Conservation (phyloP, 1,140 invertebrate species). For the Dendroctonus ponderosae region DNA sequence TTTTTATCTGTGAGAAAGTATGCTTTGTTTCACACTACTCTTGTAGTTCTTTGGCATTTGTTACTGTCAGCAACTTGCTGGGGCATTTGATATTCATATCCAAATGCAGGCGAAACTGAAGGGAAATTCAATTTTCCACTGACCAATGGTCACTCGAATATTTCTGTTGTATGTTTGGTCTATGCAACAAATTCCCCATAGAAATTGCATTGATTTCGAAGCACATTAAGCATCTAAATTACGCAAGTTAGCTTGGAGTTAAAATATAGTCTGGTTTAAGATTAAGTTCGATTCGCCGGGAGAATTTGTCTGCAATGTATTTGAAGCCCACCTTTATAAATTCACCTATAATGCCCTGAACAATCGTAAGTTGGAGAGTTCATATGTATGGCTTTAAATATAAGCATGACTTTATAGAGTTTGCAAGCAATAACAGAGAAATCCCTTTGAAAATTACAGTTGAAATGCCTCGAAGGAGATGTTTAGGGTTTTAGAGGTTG, state of each 20-base stretch:
- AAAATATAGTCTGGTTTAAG: conserved; percentile 11
- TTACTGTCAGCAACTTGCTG: too few species aligned
- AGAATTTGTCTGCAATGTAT: background rate
- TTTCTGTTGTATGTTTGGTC: too few species aligned
- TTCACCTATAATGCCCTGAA: conserved; percentile 15
- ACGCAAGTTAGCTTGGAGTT: conserved; percentile 6
- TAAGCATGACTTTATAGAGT: background rate
- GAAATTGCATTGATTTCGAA: too few species aligned
- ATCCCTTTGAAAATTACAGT: conserved; percentile 2
- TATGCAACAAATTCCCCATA: too few species aligned
- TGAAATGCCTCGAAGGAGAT: background rate
- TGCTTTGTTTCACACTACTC: background rate
- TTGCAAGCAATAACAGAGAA: conserved; percentile 15
- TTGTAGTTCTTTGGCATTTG: too few species aligned
- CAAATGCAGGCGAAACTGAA: too few species aligned
- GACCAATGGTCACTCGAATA: too few species aligned
- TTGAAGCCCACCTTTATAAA: conserved; percentile 15
- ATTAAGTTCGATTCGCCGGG: conserved; percentile 8
- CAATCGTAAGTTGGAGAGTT: conserved; percentile 18
- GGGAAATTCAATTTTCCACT: too few species aligned
- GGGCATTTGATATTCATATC: too few species aligned
- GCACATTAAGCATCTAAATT: background rate
- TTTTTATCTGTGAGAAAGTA: conserved; percentile 5
- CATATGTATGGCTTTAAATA: conserved; percentile 14
- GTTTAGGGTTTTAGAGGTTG: too few species aligned